Evolutionary conservation across 2,888 invertebrate genomes (phyloP).

Genomic region (Lamproptera curius): DNA sequence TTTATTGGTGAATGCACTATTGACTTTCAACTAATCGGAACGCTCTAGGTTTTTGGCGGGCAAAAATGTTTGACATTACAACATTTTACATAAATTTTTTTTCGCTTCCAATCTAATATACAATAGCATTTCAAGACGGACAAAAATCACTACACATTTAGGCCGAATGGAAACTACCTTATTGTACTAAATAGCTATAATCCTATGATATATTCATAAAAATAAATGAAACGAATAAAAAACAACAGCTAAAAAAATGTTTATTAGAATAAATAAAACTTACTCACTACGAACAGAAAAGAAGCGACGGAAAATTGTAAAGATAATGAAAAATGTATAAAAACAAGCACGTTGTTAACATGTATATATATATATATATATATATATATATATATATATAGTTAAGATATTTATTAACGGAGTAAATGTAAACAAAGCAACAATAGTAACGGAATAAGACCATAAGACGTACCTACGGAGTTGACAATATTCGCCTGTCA

Average conservation of each 20-base stretch:
- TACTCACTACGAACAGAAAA: constrained; percentile 28
- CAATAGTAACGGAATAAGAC: constrained; percentile 18
- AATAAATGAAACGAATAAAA: constrained; percentile 29
- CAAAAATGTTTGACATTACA: too few relatives aligned
- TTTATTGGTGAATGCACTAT: too few relatives aligned
- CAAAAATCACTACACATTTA: constrained; percentile 1
- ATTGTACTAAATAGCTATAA: not conserved
- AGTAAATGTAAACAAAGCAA: constrained; percentile 24
- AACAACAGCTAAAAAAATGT: constrained; percentile 40
- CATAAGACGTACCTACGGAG: too few relatives aligned
- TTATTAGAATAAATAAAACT: constrained; percentile 51
- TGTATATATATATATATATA: too few relatives aligned
- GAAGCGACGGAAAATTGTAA: constrained; percentile 35
- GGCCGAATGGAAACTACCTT: constrained; percentile 7
- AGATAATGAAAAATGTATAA: constrained; percentile 29
- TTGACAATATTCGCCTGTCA: constrained; percentile 26
- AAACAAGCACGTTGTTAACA: too few relatives aligned
- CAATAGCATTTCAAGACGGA: not conserved
- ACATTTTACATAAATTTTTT: too few relatives aligned
- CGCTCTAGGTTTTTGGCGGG: too few relatives aligned
- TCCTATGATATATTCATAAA: not conserved
- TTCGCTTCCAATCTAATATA: too few relatives aligned
- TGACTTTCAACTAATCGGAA: too few relatives aligned
- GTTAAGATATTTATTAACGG: too few relatives aligned
- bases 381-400: too few relatives aligned